Evolutionary conservation across 2,797 vertebrate genomes (phyloP), one percentile per base, ranked within the genome.

Genomic region (Knipowitschia caucasica): DNA sequence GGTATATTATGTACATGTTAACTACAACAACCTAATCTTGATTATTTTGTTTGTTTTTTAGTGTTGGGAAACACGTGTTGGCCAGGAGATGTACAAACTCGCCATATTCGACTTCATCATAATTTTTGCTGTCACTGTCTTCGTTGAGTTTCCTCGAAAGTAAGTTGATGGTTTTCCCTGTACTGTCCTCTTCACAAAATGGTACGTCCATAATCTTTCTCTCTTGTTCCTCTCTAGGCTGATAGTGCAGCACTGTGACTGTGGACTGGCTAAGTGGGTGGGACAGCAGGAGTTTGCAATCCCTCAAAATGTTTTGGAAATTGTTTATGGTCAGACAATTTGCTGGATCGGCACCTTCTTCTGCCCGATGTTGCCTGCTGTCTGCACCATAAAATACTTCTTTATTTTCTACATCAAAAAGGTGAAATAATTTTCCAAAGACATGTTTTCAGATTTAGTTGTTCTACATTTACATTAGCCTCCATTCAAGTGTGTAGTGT

Each of bases 61-160:
- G 96, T 99, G 96, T 71, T 99, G 96, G 96, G 96, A 98, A 80
- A 92, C 95, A 23, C 91, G 92, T 7, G 92, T 99, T 26, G 96
- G 96, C 11, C 94, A 92, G 83, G 96, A 99, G 81, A 98, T 99
- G 96, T 99, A 98, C 82, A 99, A 98, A 64, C 91, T 99, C 51
- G 92, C 92, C 82, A 92, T 99, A 69, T 98, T 99, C 64, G 95
- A 99, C 83, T 93, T 98, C 73, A 88, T 98, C 75, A 93, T 94
- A 64, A 94, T 95, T 53, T 60, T 89, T 1, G 86, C 93, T 0
- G 78, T 91, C 73, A 92, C 89, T 0, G 54, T 98, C 10, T 94
- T 98, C 59, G 64, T 95, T 59, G 92, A 98, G 66, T 98, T 96
- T 75, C 97, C 97, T 36, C 88, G 95, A 76, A 99, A 91, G 96